Base-by-base conservation (phyloP, 53 echinoderm and acorn worm genomes). In the Pentamera pediparva region DNA sequence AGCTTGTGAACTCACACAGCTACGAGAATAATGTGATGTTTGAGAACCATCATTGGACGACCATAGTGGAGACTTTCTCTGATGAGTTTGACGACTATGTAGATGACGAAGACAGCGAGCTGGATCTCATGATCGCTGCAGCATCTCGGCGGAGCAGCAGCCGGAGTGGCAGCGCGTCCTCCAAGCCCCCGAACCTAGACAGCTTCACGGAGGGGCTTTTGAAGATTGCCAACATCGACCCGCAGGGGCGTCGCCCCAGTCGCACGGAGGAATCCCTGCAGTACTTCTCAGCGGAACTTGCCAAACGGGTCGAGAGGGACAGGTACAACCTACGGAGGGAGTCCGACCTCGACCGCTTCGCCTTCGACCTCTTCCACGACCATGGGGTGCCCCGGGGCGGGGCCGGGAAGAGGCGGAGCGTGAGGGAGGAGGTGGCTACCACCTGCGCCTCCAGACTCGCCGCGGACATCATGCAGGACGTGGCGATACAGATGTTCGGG, bases 121-220 rank as follows among this genome's bases (percentile, higher is more conserved):
- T 53, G 35, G 73, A 51, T 51, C 34, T 52, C 52, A 72, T 72
- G 73, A 54, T 53, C 21, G 55, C 55, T 22, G 73, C 52, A 18
- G 73, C 52, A 33, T 51, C 52, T 15, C 20, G 55, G 25, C 35
- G 73, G n/a, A 54, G 52, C 73, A 81, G 85, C 26, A 82, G 85
- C 8, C 78, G 87, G n/a, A 88, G 88, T 59, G 79, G 85, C 35
- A 84, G 85, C 6, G 75, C 78, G 25, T 85, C 88, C 33, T 88
- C 88, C 62, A 89, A 85, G 45, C 61, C 88, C 3, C 79, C 92
- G 10, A 92, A 89, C 60, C 67, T 92, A 59, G 92, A 92, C 65
- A 89, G 89, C 69, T 94, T 94, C 62, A 94, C 94, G 0, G 94
- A 94, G 67, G 94, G 90, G 59, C 86, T 94, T 40, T 78, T 94